phyloP scores from a whole-genome alignment of 2,113 vertebrate species.

The Rhombomys opimus region DNA sequence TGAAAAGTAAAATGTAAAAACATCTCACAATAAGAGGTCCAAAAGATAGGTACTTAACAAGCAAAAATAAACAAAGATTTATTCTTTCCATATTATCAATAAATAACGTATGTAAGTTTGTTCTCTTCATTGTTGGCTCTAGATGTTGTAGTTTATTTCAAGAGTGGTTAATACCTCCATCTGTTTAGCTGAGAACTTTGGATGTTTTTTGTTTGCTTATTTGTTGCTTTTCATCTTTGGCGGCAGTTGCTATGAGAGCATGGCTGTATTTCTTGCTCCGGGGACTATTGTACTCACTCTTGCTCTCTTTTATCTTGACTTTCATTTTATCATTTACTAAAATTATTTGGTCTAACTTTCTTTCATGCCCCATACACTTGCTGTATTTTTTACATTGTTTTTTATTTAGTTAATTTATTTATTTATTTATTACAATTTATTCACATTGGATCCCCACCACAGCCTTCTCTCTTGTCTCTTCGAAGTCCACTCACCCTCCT shows the following conservation, averaged over 20 bases:
- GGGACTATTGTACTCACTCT: neutral
- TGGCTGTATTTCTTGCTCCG: neutral
- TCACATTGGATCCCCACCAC: no score
- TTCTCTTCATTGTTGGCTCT: neutral
- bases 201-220: neutral
- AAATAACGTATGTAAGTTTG: neutral
- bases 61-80: neutral
- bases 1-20: neutral
- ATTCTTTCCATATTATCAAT: neutral
- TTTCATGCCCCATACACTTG: neutral
- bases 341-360: neutral
- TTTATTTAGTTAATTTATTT: no score
- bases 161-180: neutral
- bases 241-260: neutral
- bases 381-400: neutral
- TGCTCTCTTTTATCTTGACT: neutral
- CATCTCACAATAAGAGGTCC: neutral
- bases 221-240: neutral
- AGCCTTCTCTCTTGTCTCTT: no score
- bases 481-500: no score
- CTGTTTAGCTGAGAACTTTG: neutral
- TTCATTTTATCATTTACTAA: neutral
- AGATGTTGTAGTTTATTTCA: neutral
- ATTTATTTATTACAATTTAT: no score
- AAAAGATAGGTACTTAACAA: neutral